phyloP scores from a whole-genome alignment of 37 sponge, comb jelly and placozoan species.

The Aplysina aerophoba region DNA sequence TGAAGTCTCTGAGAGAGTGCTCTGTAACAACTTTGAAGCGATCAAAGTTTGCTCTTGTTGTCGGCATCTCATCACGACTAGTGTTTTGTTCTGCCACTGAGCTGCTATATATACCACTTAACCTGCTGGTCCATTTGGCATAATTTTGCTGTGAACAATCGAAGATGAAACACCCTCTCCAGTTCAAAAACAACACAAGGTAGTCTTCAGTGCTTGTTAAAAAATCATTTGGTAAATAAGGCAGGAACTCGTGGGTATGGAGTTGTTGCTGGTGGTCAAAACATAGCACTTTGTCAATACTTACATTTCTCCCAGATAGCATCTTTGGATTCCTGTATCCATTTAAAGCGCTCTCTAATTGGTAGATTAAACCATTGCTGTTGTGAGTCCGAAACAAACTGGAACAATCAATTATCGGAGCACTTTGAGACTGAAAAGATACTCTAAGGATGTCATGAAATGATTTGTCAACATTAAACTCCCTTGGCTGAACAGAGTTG shows the following conservation, averaged over 20 bases:
- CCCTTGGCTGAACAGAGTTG: background rate
- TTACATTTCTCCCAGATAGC: background rate
- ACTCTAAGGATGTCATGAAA: background rate
- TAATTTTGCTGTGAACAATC: background rate
- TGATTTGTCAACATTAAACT: background rate
- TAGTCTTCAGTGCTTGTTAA: background rate
- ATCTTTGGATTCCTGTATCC: background rate
- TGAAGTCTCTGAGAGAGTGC: background rate
- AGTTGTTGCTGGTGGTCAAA: background rate
- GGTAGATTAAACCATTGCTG: background rate
- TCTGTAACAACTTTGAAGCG: background rate
- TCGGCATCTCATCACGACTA: no score
- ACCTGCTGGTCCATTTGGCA: background rate
- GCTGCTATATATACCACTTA: no score
- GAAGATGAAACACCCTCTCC: constrained; percentile 23
- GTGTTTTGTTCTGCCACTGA: no score
- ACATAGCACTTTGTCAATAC: background rate
- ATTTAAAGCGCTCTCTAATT: background rate
- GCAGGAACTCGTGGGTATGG: background rate
- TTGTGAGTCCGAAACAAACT: background rate
- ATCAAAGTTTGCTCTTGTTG: background rate
- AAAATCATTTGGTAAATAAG: background rate
- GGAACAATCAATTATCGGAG: background rate
- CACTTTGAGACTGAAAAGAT: no score
- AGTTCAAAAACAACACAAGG: background rate